phyloP scores from a whole-genome alignment of 2,888 invertebrate species.

The Parascotia fuliginaria region DNA sequence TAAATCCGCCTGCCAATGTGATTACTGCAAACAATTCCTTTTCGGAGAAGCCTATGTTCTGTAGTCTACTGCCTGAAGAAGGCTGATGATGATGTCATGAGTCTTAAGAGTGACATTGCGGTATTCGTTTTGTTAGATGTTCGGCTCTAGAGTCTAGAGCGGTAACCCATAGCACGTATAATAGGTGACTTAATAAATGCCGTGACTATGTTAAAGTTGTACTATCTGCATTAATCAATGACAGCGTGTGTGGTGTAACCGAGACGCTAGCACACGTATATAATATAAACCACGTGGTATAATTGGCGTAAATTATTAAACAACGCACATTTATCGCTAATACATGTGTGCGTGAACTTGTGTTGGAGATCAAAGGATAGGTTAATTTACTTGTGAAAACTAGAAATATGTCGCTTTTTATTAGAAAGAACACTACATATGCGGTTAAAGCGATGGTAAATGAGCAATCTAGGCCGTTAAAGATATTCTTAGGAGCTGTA shows the following conservation, averaged over 20 bases:
- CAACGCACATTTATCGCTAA: constrained; percentile 24
- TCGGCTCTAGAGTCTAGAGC: no score
- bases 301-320: constrained; percentile 37
- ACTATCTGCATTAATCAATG: neutral
- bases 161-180: no score
- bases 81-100: no score
- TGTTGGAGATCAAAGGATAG: constrained; percentile 37
- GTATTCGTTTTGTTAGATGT: no score
- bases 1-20: no score
- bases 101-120: no score
- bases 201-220: no score
- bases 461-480: neutral
- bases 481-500: no score
- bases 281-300: constrained; percentile 28
- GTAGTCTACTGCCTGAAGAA: no score
- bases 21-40: no score
- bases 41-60: no score
- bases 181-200: no score
- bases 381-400: constrained; percentile 11
- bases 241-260: neutral
- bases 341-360: constrained; percentile 21
- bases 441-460: neutral
- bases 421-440: neutral
- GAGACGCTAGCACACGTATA: constrained; percentile 15
- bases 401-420: neutral